Conservation (phyloP, 2,888 invertebrate species). For the Drosophila conformis region DNA sequence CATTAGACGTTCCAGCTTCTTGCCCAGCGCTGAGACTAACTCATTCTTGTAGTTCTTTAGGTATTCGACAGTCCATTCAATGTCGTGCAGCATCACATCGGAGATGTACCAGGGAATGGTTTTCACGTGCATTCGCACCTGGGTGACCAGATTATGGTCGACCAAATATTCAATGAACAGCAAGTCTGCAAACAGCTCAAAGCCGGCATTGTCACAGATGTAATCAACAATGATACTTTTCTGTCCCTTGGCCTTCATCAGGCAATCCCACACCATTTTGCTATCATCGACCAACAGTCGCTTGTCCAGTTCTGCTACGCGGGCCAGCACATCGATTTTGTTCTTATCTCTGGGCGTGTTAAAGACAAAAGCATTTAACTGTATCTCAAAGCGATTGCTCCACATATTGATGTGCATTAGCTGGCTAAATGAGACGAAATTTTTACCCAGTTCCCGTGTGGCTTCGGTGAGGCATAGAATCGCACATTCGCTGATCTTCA, state of each 20-base stretch:
- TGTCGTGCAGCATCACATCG: slow-evolving; percentile 92
- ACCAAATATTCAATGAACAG: slow-evolving; percentile 93
- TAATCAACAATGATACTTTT: slow-evolving; percentile 88
- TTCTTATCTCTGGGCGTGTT: neutral
- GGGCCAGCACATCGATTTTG: slow-evolving; percentile 40
- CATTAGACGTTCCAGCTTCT: slow-evolving; percentile 87
- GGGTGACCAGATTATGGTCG: slow-evolving; percentile 86
- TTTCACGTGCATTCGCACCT: slow-evolving; percentile 94
- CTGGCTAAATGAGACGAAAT: slow-evolving; percentile 49
- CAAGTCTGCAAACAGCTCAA: slow-evolving; percentile 95
- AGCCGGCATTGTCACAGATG: slow-evolving; percentile 96
- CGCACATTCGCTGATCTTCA: slow-evolving; percentile 79
- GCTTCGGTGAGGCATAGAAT: slow-evolving; percentile 58
- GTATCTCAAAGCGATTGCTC: slow-evolving; percentile 90
- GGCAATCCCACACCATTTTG: slow-evolving; percentile 86
- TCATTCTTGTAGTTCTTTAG: slow-evolving; percentile 82
- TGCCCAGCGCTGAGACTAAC: slow-evolving; percentile 84
- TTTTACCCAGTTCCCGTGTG: slow-evolving; percentile 34
- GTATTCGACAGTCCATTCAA: slow-evolving; percentile 88
- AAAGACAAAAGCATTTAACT: slow-evolving; percentile 45
- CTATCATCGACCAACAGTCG: slow-evolving; percentile 88
- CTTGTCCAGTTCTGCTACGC: slow-evolving; percentile 86
- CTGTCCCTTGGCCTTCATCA: slow-evolving; percentile 53
- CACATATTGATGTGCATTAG: slow-evolving; percentile 91
- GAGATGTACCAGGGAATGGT: slow-evolving; percentile 98